Evolutionary conservation across 2,888 invertebrate genomes (phyloP).

Genomic region (Parnassius orleans): DNA sequence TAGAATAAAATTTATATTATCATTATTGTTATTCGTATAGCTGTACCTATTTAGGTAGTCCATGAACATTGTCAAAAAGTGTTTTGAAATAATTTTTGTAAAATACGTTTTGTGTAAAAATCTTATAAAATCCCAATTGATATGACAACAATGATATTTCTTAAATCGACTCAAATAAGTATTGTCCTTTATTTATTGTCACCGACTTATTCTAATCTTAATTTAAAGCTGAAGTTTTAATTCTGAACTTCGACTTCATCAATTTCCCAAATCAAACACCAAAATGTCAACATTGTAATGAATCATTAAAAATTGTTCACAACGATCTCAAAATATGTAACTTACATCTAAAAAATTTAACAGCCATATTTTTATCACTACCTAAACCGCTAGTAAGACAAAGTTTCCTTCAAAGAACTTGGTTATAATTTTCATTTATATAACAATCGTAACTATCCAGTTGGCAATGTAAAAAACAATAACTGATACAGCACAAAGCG

Average conservation of each 20-base stretch:
- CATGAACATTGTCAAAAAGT: no score
- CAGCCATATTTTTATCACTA: constrained; percentile 77
- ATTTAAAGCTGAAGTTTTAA: constrained; percentile 54
- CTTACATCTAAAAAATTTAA: constrained; percentile 63
- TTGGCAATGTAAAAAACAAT: constrained; percentile 28
- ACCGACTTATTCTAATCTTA: constrained; percentile 43
- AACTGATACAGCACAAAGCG: constrained; percentile 18
- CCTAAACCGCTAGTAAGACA: constrained; percentile 42
- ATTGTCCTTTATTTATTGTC: constrained; percentile 71
- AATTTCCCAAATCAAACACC: constrained; percentile 37
- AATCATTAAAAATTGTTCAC: constrained; percentile 52
- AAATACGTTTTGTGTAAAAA: constrained; percentile 9
- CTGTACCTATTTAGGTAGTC: no score
- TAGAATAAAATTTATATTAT: no score
- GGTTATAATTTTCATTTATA: constrained; percentile 23
- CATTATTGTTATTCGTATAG: no score
- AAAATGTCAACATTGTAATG: constrained; percentile 59
- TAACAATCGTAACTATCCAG: constrained; percentile 31
- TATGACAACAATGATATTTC: constrained; percentile 32
- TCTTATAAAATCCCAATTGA: constrained; percentile 28
- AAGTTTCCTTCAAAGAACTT: constrained; percentile 24
- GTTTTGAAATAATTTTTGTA: no score
- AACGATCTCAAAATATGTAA: constrained; percentile 68
- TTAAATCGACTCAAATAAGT: constrained; percentile 33
- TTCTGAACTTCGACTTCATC: constrained; percentile 43